Evolutionary conservation across 2,888 invertebrate species (phyloP).

Genomic region (Horisme vitalbata): DNA sequence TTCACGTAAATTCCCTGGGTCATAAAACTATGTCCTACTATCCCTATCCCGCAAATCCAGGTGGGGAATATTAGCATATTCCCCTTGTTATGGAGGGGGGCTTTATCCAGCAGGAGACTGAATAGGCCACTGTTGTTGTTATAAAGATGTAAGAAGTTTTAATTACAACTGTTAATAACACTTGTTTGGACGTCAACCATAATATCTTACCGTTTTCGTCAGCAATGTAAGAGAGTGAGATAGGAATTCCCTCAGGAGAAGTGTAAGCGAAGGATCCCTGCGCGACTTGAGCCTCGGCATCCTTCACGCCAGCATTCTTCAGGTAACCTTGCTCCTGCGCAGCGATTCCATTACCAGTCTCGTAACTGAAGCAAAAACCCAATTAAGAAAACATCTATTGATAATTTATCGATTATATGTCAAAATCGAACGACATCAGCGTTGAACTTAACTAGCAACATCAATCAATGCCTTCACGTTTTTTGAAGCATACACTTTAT

Average conservation of each 20-base stretch:
- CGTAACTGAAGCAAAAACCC: conserved; percentile 77
- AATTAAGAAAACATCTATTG: conserved; percentile 6
- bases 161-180: too few relatives aligned
- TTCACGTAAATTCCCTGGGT: too few relatives aligned
- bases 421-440: conserved; percentile 17
- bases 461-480: conserved; percentile 25
- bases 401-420: conserved; percentile 5
- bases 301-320: conserved; percentile 86
- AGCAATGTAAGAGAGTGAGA: conserved; percentile 85
- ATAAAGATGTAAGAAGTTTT: too few relatives aligned
- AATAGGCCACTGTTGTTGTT: too few relatives aligned
- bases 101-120: too few relatives aligned
- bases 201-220: conserved; percentile 85
- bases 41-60: too few relatives aligned
- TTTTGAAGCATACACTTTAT: conserved; percentile 2
- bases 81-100: too few relatives aligned
- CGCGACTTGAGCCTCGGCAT: conserved; percentile 85
- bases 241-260: conserved; percentile 87
- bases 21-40: too few relatives aligned
- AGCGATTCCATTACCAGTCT: conserved; percentile 88
- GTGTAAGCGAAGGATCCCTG: conserved; percentile 88
- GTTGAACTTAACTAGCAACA: conserved; percentile 25
- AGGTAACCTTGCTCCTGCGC: conserved; percentile 88
- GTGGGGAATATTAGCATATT: too few relatives aligned
- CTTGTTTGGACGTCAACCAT: too few relatives aligned